Percentiles rank a stretch among this genome's conserved stretches.
Conservation (phyloP, 2,797 vertebrate species). For the Tangara arthus region DNA sequence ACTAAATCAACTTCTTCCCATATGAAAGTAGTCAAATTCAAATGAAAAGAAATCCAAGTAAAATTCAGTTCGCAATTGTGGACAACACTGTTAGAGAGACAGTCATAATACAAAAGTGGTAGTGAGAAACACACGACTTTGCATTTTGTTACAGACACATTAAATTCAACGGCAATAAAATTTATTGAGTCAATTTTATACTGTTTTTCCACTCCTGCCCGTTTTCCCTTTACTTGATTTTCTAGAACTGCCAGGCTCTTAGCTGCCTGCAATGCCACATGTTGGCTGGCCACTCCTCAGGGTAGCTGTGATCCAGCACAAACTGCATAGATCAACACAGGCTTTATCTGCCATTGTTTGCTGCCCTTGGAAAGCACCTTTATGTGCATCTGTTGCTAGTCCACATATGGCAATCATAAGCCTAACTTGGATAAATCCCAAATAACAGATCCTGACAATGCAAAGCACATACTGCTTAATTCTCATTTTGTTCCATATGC, state of each 20-base stretch:
- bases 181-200: background rate
- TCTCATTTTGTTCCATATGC: background rate
- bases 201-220: background rate
- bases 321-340: background rate
- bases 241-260: background rate
- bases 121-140: background rate
- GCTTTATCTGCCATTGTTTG: background rate
- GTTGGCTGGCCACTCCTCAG: background rate
- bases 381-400: background rate
- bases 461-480: background rate
- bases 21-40: background rate
- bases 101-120: background rate
- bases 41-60: background rate
- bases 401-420: background rate
- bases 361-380: background rate
- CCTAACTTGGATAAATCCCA: background rate
- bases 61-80: background rate
- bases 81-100: background rate
- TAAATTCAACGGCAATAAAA: background rate
- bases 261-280: background rate
- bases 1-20: background rate
- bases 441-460: background rate
- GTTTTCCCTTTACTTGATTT: background rate
- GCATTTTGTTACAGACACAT: background rate
- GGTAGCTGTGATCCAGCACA: background rate